These are phyloP conservation scores for Clivina fossor DNA, from an alignment of 2,888 invertebrate genomes.

Conservation along the genomic window DNA sequence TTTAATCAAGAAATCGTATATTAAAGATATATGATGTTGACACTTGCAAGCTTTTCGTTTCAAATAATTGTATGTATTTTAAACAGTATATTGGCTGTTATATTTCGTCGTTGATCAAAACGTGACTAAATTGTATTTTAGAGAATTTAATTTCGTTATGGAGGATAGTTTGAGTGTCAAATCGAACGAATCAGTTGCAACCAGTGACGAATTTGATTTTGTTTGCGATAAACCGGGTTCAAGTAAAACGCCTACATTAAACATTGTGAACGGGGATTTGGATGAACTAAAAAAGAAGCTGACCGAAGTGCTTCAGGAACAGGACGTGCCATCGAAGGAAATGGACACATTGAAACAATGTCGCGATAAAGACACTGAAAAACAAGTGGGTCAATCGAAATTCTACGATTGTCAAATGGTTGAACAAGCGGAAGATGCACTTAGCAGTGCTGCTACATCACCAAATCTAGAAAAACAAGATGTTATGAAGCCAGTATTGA, in stretches of 20 bases:
- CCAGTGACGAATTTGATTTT: conserved; percentile 72
- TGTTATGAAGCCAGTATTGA: conserved; percentile 71
- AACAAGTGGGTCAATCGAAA: conserved; percentile 55
- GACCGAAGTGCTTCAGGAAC: conserved; percentile 58
- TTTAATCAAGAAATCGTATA: no score
- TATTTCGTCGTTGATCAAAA: no score
- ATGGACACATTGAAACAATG: conserved; percentile 39
- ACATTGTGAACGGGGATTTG: conserved; percentile 64
- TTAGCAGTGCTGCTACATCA: conserved; percentile 47
- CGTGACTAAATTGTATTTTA: no score
- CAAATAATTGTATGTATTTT: no score
- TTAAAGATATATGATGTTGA: no score
- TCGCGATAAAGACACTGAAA: conserved; percentile 47
- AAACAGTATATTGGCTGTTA: no score
- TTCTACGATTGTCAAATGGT: conserved; percentile 54
- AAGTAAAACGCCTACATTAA: conserved; percentile 59
- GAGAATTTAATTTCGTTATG: conserved; percentile 58
- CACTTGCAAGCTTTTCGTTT: no score
- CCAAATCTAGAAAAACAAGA: conserved; percentile 69
- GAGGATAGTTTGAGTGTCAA: conserved; percentile 69
- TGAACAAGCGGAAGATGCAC: conserved; percentile 47
- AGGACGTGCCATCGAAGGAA: conserved; percentile 42
- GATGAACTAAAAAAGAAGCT: conserved; percentile 64
- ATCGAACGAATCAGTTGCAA: conserved; percentile 69
- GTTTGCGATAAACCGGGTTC: conserved; percentile 59